Percentiles rank a stretch among this genome's conserved stretches.
Conservation (phyloP, 2,888 invertebrate species). For the Oscheius onirici region DNA sequence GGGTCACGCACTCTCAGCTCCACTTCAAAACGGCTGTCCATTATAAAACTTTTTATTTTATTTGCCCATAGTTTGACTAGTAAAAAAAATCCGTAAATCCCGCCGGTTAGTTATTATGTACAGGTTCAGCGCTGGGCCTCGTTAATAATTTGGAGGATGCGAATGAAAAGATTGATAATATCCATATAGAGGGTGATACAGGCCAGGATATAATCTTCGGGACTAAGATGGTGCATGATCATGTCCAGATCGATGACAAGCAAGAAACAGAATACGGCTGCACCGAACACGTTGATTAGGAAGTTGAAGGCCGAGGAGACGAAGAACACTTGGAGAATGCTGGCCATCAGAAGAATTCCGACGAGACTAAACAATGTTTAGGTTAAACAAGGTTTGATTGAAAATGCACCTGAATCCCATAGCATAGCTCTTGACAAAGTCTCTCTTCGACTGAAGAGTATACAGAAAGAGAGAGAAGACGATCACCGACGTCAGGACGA, state of each 20-base stretch:
- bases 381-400: no score
- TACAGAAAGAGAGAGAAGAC: constrained; percentile 81
- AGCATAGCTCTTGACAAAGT: constrained; percentile 81
- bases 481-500: constrained; percentile 78
- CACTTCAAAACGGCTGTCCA: not conserved
- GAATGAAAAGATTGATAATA: constrained; percentile 85
- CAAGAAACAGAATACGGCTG: constrained; percentile 81
- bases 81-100: not conserved
- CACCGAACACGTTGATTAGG: constrained; percentile 80
- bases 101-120: not conserved
- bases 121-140: constrained; percentile 43
- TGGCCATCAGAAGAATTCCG: constrained; percentile 79
- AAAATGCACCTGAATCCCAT: constrained; percentile 69
- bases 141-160: constrained; percentile 77
- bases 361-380: constrained; percentile 67
- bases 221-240: constrained; percentile 72
- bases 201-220: constrained; percentile 88
- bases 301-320: constrained; percentile 81
- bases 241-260: constrained; percentile 86
- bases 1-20: constrained; percentile 16
- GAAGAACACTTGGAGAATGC: constrained; percentile 80
- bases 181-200: constrained; percentile 88
- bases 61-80: not conserved
- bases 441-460: constrained; percentile 85
- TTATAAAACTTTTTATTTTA: not conserved